phyloP scores from a whole-genome alignment of 2,888 invertebrate genomes.

The Danaus chrysippus region DNA sequence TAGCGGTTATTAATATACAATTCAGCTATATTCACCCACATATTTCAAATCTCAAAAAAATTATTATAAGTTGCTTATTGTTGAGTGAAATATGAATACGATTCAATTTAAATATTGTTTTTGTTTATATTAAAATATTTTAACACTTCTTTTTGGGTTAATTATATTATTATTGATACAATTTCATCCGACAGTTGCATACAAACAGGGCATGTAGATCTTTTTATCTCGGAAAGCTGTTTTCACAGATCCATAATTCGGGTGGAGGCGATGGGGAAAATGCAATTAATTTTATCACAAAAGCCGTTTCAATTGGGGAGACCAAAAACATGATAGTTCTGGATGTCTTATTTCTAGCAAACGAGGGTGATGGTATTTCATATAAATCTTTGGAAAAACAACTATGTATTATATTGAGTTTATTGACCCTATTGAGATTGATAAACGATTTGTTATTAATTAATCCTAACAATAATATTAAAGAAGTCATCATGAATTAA shows the following conservation, averaged over 20 bases:
- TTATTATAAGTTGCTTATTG: background rate
- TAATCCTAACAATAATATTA: background rate
- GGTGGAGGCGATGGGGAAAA: constrained; percentile 50
- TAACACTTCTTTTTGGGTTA: too few relatives aligned
- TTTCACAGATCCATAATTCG: constrained; percentile 35
- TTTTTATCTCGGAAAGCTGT: constrained; percentile 31
- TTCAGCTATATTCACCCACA: constrained; percentile 31
- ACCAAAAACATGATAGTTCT: constrained; percentile 41
- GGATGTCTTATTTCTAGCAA: constrained; percentile 37
- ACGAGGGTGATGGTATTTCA: constrained; percentile 24
- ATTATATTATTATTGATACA: constrained; percentile 2
- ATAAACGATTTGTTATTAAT: constrained; percentile 16
- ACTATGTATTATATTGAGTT: constrained; percentile 7
- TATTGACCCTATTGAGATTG: constrained; percentile 10
- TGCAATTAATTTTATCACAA: constrained; percentile 73
- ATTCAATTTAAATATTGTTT: too few relatives aligned
- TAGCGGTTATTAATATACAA: constrained; percentile 40
- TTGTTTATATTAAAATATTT: too few relatives aligned
- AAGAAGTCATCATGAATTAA: too few relatives aligned
- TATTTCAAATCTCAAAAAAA: constrained; percentile 16
- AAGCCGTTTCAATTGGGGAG: constrained; percentile 46
- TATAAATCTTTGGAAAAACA: constrained; percentile 26
- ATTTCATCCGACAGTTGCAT: constrained; percentile 1
- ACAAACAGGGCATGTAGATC: constrained; percentile 21
- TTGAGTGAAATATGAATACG: background rate